Percentiles rank a stretch among this genome's conserved stretches.
Conservation (phyloP, 2,113 vertebrate species). For the Archocentrus centrarchus region DNA sequence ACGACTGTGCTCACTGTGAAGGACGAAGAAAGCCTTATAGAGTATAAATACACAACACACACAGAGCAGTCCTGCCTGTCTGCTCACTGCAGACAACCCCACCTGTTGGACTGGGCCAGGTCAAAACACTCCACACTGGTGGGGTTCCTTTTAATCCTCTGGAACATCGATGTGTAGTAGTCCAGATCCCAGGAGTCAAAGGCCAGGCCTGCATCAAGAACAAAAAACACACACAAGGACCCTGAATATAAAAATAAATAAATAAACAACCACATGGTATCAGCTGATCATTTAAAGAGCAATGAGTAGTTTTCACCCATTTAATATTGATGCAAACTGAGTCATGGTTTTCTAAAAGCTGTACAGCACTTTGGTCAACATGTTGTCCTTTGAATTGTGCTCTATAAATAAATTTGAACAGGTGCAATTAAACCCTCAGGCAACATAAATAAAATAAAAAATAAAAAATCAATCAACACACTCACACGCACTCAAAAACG, state of each 20-base stretch:
- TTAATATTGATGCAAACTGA: not conserved
- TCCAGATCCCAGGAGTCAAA: constrained; percentile 93
- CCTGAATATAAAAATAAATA: not conserved
- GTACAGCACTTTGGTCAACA: not conserved
- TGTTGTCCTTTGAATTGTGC: not conserved
- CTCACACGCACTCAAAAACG: not conserved
- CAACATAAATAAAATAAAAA: not conserved
- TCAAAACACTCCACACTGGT: constrained; percentile 93
- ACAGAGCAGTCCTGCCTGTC: constrained; percentile 6
- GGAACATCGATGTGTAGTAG: constrained; percentile 88
- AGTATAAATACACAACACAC: not conserved
- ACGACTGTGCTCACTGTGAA: constrained; percentile 90
- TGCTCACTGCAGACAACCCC: not conserved
- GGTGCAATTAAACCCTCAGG: not conserved
- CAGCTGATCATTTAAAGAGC: not conserved
- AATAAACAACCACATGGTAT: not conserved
- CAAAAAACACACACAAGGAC: not conserved
- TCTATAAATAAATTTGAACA: not conserved
- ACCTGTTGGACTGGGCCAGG: constrained; percentile 95
- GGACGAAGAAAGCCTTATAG: not conserved
- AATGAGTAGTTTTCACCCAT: not conserved
- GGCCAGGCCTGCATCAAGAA: constrained; percentile 82
- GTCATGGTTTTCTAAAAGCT: not conserved
- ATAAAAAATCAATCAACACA: not conserved
- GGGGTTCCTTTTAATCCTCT: constrained; percentile 87